Evolutionary conservation across 2,113 vertebrate species (phyloP).

Genomic region (Delphinus delphis): DNA sequence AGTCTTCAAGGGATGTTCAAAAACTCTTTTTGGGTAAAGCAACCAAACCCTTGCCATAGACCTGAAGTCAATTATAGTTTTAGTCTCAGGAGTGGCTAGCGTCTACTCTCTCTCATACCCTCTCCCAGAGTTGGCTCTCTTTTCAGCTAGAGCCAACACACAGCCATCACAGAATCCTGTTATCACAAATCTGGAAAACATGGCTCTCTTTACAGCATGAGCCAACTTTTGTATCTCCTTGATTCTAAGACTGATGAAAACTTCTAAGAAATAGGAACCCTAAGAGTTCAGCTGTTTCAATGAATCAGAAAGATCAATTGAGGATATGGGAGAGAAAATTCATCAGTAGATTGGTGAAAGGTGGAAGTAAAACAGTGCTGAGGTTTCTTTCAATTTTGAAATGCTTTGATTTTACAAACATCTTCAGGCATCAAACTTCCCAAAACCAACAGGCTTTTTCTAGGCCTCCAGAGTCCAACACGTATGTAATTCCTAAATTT

Average conservation of each 20-base stretch:
- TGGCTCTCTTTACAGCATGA: too few relatives aligned
- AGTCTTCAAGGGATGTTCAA: background rate
- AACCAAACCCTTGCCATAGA: background rate
- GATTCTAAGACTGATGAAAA: background rate
- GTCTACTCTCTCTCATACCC: background rate
- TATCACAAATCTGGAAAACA: background rate
- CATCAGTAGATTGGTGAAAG: background rate
- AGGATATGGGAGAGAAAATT: background rate
- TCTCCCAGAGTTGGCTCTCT: background rate
- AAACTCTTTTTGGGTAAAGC: background rate
- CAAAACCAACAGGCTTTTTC: background rate
- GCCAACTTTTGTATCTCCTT: background rate
- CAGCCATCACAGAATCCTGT: background rate
- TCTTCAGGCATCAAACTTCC: background rate
- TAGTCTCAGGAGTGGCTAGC: background rate
- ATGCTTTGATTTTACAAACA: background rate
- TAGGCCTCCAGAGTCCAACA: background rate
- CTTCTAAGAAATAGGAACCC: background rate
- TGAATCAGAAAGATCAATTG: background rate
- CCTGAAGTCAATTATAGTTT: conserved; percentile 42
- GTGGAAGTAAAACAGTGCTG: background rate
- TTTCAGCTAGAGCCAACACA: background rate
- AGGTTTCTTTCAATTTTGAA: background rate
- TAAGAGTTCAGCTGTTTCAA: background rate
- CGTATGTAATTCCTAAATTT: background rate